These are phyloP conservation scores for Spea multiplicata DNA, from an alignment of 2,113 vertebrate species.

Conservation along the genomic window DNA sequence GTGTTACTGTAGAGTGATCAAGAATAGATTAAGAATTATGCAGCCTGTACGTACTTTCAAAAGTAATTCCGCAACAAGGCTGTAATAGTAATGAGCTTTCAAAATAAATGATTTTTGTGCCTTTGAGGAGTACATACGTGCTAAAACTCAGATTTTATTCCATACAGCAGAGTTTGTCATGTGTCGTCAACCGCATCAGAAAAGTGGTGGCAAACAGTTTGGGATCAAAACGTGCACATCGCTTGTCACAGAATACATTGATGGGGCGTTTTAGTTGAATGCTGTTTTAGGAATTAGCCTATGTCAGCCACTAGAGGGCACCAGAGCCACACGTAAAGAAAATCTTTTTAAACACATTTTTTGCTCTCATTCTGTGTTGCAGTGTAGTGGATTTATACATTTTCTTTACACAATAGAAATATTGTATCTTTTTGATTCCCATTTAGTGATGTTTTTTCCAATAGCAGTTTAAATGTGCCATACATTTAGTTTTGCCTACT, in stretches of 20 bases:
- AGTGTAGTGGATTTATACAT: not conserved
- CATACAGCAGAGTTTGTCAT: conserved; percentile 91
- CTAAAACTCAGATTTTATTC: conserved; percentile 76
- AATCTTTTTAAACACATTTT: too few species aligned
- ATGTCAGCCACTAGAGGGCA: conserved; percentile 53
- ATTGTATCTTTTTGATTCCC: too few species aligned
- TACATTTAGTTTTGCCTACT: too few species aligned
- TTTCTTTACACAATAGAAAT: not conserved
- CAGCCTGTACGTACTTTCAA: too few species aligned
- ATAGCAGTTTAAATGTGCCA: too few species aligned
- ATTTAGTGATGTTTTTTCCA: too few species aligned
- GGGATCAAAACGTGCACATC: conserved; percentile 77
- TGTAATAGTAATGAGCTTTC: too few species aligned
- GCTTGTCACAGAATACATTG: conserved; percentile 79
- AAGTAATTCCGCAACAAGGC: too few species aligned
- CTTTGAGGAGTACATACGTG: conserved; percentile 67
- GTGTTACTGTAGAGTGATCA: too few species aligned
- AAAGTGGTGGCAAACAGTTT: conserved; percentile 98
- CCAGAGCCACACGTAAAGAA: conserved; percentile 38
- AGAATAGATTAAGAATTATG: too few species aligned
- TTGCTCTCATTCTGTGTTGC: conserved; percentile 2
- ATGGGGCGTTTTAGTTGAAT: not conserved
- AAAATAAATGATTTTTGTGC: conserved; percentile 51
- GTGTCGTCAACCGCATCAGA: conserved; percentile 99
- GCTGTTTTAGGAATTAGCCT: conserved; percentile 21